Evolutionary conservation across 1,140 invertebrate genomes (phyloP).

Genomic region (Drosophila funebris): DNA sequence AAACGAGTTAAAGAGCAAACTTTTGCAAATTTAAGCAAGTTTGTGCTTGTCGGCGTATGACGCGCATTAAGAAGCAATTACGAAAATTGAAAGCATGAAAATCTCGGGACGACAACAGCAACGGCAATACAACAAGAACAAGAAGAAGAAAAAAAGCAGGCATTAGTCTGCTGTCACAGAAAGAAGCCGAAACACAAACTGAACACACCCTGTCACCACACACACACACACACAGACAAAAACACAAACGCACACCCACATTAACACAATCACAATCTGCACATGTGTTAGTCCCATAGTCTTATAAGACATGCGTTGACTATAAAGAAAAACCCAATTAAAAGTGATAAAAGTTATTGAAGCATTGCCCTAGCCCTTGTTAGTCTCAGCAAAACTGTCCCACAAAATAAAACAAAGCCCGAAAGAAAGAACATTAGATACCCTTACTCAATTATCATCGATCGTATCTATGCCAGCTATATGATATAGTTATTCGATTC

Average conservation of each 20-base stretch:
- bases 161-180: constrained; percentile 66
- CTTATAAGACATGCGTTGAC: constrained; percentile 69
- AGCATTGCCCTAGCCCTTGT: constrained; percentile 34
- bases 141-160: constrained; percentile 27
- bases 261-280: constrained; percentile 77
- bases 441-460: too few relatives aligned
- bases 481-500: too few relatives aligned
- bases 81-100: constrained; percentile 64
- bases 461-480: too few relatives aligned
- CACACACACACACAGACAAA: constrained; percentile 23
- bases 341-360: constrained; percentile 82
- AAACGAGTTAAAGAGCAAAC: constrained; percentile 41
- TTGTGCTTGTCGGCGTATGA: constrained; percentile 40
- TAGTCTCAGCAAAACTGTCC: background rate
- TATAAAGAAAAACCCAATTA: constrained; percentile 82
- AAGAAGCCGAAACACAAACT: constrained; percentile 31
- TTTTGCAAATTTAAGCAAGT: constrained; percentile 31
- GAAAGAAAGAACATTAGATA: background rate
- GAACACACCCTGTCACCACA: constrained; percentile 13
- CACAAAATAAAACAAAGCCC: background rate
- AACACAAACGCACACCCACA: constrained; percentile 24
- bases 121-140: constrained; percentile 18
- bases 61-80: constrained; percentile 70
- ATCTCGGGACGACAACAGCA: constrained; percentile 23
- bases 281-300: constrained; percentile 67